Base-by-base conservation (phyloP, 2,113 vertebrate genomes). In the Aphyosemion australe region DNA sequence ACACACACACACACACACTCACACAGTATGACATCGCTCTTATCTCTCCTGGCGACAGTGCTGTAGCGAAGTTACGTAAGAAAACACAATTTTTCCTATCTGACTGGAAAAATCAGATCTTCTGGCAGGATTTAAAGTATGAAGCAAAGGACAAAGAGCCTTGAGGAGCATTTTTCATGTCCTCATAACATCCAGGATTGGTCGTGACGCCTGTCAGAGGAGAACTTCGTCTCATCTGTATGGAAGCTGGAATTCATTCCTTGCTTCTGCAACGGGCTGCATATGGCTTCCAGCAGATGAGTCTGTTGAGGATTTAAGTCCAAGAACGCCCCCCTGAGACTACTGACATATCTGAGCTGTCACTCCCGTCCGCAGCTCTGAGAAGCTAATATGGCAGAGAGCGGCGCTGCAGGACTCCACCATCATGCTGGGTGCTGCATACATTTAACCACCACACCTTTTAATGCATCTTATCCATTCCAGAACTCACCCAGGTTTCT, bases 41-140 rank as follows among this genome's bases (percentile, higher is more conserved):
- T 56, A 60, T 82, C 18, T 75, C 70, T 78, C 68, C 43, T 49
- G 74, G 83, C 47, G 60, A 72, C 70, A 60, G 72, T 46, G 42
- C 42, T 5, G 51, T 15, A 43, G 55, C 37, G 46, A 64, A 55
- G 15, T 90, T 91, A 68, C 56, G 37, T 85, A 89, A 91, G 45
- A 63, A 58, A 15, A 50, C 14, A 72, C 52, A 2, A 59, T 45
- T 31, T 53, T 56, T 77, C 60, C 71, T n/a, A 15, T 65, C 55
- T 83, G 79, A 86, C 34, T 58, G 73, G 48, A 68, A 67, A 57
- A 51, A 69, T 73, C 53, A 43, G 34, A 70, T 67, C 69, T 83
- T 51, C 2, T 61, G 72, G 69, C 53, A 6, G 21, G 41, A 76
- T 56, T 53, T 51, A 51, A 65, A 50, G 49, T 55, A 61, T 5